These are phyloP conservation scores for Pseudomyrmex flavicornis DNA, from an alignment of 1,140 invertebrate species.

Conservation along the genomic window DNA sequence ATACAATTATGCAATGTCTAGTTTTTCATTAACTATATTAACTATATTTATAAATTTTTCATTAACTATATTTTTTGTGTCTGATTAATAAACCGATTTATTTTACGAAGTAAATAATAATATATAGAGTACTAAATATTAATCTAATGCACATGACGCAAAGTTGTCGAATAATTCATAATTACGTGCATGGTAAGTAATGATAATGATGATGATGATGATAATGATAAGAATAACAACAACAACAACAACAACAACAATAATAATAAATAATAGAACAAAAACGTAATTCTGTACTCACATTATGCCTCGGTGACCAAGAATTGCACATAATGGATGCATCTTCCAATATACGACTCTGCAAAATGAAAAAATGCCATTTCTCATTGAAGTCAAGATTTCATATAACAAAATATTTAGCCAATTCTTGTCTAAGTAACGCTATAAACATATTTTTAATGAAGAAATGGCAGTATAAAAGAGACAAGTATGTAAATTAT, in stretches of 20 bases:
- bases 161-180: conserved; percentile 21
- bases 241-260: too few relatives aligned
- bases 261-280: neutral
- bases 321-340: conserved; percentile 95
- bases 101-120: neutral
- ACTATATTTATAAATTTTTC: neutral
- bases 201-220: neutral
- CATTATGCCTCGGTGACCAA: conserved; percentile 94
- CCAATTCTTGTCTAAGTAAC: conserved; percentile 13
- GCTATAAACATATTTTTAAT: neutral
- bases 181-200: conserved; percentile 7
- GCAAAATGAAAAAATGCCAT: conserved; percentile 85
- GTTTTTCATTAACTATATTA: conserved; percentile 15
- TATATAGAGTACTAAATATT: neutral
- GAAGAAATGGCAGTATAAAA: conserved; percentile 33
- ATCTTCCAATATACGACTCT: conserved; percentile 95
- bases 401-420: conserved; percentile 7
- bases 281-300: conserved; percentile 86
- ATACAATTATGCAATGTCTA: conserved; percentile 33
- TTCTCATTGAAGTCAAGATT: conserved; percentile 42
- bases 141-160: neutral
- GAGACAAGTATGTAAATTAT: conserved; percentile 6
- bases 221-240: too few relatives aligned
- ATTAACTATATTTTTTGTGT: conserved; percentile 12
- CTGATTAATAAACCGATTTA: conserved; percentile 11